Conservation (phyloP, 2,888 invertebrate genomes). For the Vesta saturnalis region DNA sequence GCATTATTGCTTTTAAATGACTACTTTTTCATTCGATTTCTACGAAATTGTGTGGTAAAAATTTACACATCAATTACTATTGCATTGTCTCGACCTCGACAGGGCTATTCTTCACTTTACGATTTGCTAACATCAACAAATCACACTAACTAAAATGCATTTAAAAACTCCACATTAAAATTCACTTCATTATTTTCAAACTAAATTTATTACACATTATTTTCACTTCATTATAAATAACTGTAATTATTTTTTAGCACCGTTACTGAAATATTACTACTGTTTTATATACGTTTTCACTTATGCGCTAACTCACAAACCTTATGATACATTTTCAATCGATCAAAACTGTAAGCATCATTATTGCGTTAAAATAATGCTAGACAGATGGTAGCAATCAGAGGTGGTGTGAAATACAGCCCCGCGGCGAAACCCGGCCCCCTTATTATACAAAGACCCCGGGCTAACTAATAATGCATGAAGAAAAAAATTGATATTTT, state of each 20-base stretch:
- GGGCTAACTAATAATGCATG: no score
- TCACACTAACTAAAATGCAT: neutral
- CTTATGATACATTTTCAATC: no score
- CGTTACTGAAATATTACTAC: neutral
- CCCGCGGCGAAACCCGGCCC: no score
- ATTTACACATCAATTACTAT: conserved; percentile 17
- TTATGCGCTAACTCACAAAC: no score
- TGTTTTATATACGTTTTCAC: neutral
- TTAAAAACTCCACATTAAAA: no score
- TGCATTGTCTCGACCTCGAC: neutral
- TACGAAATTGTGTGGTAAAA: conserved; percentile 20
- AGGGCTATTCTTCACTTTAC: neutral
- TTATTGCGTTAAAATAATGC: no score
- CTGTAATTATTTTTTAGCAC: neutral
- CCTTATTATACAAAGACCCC: no score
- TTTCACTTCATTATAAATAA: neutral
- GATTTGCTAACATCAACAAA: neutral
- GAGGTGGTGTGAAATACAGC: no score
- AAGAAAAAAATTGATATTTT: no score
- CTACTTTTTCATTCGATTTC: conserved; percentile 20
- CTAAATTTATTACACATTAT: neutral
- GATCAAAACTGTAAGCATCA: no score
- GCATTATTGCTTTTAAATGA: conserved; percentile 18
- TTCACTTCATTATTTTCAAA: neutral
- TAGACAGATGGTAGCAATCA: no score